A percentile compares a stretch with the other conserved stretches of the same genome.
phyloP scores from a whole-genome alignment of 2,113 vertebrate genomes.

The Antigone vipio region DNA sequence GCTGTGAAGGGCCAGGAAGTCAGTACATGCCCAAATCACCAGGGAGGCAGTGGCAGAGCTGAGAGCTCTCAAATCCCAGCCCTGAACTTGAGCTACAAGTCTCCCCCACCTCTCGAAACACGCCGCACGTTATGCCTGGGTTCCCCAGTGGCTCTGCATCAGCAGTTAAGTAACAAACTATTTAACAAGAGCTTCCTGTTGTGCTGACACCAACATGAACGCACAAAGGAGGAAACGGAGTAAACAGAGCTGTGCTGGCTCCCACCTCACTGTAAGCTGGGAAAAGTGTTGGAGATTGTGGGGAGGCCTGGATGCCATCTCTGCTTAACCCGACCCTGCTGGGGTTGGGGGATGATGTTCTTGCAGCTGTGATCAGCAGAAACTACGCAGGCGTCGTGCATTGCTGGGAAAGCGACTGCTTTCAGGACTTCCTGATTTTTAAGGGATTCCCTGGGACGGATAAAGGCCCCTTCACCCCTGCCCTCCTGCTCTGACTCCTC shows the following conservation, averaged over 20 bases:
- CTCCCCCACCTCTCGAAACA: fast-evolving
- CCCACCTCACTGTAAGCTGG: neutral
- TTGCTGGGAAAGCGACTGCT: neutral
- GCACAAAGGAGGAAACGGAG: neutral
- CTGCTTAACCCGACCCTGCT: neutral
- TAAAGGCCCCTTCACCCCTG: neutral
- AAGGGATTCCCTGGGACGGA: neutral
- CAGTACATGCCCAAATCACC: fast-evolving
- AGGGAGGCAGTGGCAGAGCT: neutral
- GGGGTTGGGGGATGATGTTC: neutral
- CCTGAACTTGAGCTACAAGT: neutral
- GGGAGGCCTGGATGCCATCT: neutral
- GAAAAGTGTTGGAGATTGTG: fast-evolving
- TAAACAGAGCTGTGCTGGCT: slow-evolving; percentile 8
- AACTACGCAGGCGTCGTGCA: fast-evolving
- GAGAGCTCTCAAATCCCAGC: neutral
- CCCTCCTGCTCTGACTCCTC: neutral
- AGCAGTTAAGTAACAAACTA: slow-evolving; percentile 12
- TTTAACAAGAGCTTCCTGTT: slow-evolving; percentile 54
- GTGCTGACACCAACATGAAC: neutral
- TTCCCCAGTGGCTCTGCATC: neutral
- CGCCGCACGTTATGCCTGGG: neutral
- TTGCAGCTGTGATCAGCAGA: neutral
- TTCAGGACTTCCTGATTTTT: neutral
- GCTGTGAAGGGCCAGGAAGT: neutral